phyloP scores from a whole-genome alignment of 2,888 invertebrate genomes.

The Ormyrus pomaceus region DNA sequence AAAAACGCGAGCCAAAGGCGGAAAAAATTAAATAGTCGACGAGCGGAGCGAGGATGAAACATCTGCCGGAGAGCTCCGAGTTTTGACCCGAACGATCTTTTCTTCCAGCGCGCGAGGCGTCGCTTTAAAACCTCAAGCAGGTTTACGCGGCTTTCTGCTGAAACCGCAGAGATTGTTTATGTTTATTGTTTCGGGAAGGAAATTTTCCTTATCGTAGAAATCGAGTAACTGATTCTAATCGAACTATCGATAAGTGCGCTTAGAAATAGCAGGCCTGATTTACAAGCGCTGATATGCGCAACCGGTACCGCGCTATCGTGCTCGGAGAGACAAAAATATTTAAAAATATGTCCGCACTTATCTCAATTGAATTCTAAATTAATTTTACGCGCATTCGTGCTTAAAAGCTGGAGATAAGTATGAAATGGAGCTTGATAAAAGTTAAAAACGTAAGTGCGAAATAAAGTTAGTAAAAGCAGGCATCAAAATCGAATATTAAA shows the following conservation, averaged over 20 bases:
- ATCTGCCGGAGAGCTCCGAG: constrained; percentile 30
- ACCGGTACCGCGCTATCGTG: background rate
- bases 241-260: constrained; percentile 26
- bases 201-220: background rate
- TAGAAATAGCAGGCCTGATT: constrained; percentile 20
- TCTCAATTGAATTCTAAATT: constrained; percentile 30
- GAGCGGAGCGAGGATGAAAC: constrained; percentile 20
- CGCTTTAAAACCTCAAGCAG: no score
- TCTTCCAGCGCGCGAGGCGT: no score
- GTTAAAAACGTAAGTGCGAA: no score
- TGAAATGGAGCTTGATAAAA: no score
- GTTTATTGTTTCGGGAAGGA: background rate
- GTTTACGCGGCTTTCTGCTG: no score
- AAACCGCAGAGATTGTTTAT: no score
- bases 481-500: background rate
- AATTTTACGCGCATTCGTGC: constrained; percentile 13
- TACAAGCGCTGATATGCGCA: constrained; percentile 12
- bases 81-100: background rate
- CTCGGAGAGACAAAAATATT: background rate
- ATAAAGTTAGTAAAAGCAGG: no score
- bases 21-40: constrained; percentile 29
- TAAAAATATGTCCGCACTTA: constrained; percentile 22
- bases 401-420: constrained; percentile 20
- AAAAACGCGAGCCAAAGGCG: background rate
- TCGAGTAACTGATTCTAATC: constrained; percentile 7